Conservation (phyloP, 2,888 invertebrate genomes). For the Nasonovia ribisnigri region DNA sequence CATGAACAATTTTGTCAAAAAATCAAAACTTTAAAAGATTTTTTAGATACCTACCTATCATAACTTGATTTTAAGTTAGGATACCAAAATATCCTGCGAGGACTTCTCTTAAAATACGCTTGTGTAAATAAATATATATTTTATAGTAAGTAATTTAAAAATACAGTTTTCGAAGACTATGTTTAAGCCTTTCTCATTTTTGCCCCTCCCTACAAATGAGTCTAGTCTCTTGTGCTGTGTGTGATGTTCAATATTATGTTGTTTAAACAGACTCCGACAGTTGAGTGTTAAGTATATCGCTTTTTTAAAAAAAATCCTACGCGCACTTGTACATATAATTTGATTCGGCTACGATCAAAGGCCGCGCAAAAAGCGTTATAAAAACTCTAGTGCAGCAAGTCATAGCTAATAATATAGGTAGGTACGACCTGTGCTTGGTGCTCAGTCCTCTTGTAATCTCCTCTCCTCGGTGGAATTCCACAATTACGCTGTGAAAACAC, state of each 20-base stretch:
- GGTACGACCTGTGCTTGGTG: neutral
- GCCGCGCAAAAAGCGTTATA: neutral
- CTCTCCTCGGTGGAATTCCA: constrained; percentile 11
- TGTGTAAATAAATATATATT: too few relatives aligned
- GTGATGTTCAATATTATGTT: too few relatives aligned
- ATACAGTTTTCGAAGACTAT: too few relatives aligned
- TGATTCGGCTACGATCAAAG: neutral
- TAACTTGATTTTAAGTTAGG: too few relatives aligned
- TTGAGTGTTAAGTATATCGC: neutral
- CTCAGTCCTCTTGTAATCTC: neutral
- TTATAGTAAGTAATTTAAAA: too few relatives aligned
- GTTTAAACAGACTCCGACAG: too few relatives aligned
- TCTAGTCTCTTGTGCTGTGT: too few relatives aligned
- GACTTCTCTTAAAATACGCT: too few relatives aligned
- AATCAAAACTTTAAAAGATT: neutral
- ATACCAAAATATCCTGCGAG: too few relatives aligned
- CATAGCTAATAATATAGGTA: neutral
- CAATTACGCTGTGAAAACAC: constrained; percentile 14
- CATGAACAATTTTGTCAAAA: neutral
- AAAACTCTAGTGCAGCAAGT: neutral
- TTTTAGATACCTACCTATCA: neutral
- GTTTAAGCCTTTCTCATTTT: too few relatives aligned
- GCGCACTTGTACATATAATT: neutral
- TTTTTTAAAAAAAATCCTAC: neutral
- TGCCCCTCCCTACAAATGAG: too few relatives aligned